Base-by-base conservation (phyloP, 2,797 vertebrate genomes). In the Periparus ater region DNA sequence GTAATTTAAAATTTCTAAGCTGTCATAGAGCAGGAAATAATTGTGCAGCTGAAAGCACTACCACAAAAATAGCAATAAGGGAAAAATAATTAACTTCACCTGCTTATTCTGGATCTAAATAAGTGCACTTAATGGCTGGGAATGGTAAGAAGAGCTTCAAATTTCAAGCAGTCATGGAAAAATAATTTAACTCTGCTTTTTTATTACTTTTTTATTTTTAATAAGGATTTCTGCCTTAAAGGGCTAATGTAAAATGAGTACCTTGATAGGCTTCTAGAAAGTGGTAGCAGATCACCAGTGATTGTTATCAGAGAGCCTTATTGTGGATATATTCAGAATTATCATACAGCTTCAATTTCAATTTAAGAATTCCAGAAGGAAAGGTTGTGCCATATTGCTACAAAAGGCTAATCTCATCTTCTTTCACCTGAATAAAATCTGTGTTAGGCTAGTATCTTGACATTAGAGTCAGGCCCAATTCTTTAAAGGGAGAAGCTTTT, bases 291-390 rank as follows among this genome's bases (percentile, higher is more conserved):
- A 75, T 54, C 26, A 80, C 16, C 65, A 91, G 32, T 45, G 68
- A 70, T 67, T 91, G 73, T 81, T 75, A 78, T 25, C 30, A 73
- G 47, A 90, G 30, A 55, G 8, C 30, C 7, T 86, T 60, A 61
- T 15, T 68, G 38, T 17, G 4, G 16, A 80, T 72, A 66, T 48
- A 70, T 45, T 70, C 51, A 76, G 58, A 88, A 81, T 60, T 65
- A 78, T 22, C 34, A 77, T n/a, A 27, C 19, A 44, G 61, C 38
- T 84, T 76, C 57, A 71, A 67, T 88, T 90, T 91, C 66, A 25
- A 72, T 72, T 80, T 90, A 50, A 85, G 78, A 85, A 88, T 67
- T 89, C 48, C 77, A 74, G 86, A 85, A 80, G 60, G 44, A 86
- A 82, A 66, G 9, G 25, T 62, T 89, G 17, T 45, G 9, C 32